Conservation (phyloP, 2,797 vertebrate species). For the Macropus fuliginosus region DNA sequence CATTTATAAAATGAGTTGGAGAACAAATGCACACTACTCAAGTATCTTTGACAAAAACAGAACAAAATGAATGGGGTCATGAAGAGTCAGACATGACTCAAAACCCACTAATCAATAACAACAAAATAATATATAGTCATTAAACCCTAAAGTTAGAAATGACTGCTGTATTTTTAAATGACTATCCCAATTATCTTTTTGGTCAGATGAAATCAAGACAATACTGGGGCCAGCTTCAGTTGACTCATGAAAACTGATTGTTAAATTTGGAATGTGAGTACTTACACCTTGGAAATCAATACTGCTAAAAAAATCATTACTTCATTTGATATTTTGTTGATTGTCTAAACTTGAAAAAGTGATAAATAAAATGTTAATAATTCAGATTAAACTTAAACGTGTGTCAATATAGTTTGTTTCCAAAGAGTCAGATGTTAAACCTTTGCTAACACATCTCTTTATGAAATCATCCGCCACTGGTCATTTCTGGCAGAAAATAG, state of each 20-base stretch:
- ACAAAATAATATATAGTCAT: not conserved
- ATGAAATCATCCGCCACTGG: not conserved
- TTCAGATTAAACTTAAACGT: not conserved
- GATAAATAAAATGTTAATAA: not conserved
- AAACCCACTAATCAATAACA: not conserved
- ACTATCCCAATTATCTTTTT: not conserved
- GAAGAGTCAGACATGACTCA: not conserved
- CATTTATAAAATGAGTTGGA: not conserved
- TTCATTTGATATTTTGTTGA: not conserved
- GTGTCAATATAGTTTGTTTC: not conserved
- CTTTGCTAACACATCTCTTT: not conserved
- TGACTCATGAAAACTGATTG: not conserved
- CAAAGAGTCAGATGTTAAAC: not conserved
- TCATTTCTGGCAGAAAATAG: not conserved
- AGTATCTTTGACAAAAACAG: not conserved
- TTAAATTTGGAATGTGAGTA: not conserved
- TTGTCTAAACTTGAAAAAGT: not conserved
- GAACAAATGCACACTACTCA: not conserved
- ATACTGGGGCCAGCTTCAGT: not conserved
- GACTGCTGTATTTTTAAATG: not conserved
- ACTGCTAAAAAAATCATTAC: not conserved
- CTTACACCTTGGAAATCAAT: not conserved
- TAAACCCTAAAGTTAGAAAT: not conserved
- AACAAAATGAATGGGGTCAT: not conserved
- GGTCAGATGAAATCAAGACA: not conserved